These are phyloP conservation scores for Thamnophis sirtalis DNA, from an alignment of 2,113 vertebrate genomes.

Conservation along the genomic window DNA sequence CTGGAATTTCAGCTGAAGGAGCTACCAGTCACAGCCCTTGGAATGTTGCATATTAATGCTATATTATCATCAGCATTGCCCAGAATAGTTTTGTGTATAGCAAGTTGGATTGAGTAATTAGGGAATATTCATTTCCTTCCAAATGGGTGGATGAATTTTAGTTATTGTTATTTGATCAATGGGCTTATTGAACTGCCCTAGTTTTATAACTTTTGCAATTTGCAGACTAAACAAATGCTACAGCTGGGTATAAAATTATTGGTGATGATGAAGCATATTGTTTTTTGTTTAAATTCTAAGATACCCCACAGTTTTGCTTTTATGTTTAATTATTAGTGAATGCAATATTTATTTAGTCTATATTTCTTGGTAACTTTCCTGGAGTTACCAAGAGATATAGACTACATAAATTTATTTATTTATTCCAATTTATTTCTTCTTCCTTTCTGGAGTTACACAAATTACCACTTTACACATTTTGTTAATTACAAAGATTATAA, in stretches of 20 bases:
- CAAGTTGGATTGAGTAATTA: not conserved
- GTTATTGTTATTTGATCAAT: not conserved
- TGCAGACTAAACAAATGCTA: not conserved
- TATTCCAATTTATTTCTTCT: not conserved
- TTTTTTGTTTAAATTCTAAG: not conserved
- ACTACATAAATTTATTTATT: no score
- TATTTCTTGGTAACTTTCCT: not conserved
- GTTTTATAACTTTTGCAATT: not conserved
- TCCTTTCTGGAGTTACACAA: not conserved
- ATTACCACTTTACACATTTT: not conserved
- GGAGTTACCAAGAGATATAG: no score
- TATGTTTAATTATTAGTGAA: not conserved
- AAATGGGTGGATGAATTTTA: not conserved
- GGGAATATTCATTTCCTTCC: not conserved
- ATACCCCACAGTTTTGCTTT: not conserved
- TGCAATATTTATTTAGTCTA: not conserved
- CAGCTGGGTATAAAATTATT: not conserved
- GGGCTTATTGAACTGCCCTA: not conserved
- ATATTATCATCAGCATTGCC: not conserved
- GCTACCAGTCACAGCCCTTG: not conserved
- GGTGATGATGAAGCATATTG: not conserved
- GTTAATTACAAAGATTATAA: not conserved
- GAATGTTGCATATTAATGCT: not conserved
- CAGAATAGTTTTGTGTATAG: not conserved
- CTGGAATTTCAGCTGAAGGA: not conserved